phyloP scores from a whole-genome alignment of 2,888 invertebrate species.

The Amblyjoppa fuscipennis region DNA sequence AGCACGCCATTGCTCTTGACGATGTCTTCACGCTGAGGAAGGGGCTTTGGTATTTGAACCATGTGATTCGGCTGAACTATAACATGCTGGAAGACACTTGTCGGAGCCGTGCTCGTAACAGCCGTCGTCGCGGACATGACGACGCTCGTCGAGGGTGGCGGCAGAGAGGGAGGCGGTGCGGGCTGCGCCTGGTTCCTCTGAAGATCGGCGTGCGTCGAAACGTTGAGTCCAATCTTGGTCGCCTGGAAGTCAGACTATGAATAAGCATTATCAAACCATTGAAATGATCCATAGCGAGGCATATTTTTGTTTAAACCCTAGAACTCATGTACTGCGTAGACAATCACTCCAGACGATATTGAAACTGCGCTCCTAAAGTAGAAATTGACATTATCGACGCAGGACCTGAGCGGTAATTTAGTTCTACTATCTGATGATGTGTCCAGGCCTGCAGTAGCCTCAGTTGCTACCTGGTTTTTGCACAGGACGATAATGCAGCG shows the following conservation, averaged over 20 bases:
- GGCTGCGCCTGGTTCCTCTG: conserved; percentile 79
- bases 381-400: too few species aligned
- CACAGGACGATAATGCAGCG: too few species aligned
- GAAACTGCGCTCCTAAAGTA: too few species aligned
- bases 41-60: conserved; percentile 87
- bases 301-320: not conserved
- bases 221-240: conserved; percentile 79
- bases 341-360: too few species aligned
- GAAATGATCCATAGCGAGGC: not conserved
- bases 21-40: conserved; percentile 79
- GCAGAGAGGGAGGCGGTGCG: conserved; percentile 72
- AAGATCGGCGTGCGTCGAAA: conserved; percentile 78
- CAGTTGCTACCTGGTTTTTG: too few species aligned
- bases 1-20: conserved; percentile 82
- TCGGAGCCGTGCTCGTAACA: conserved; percentile 79
- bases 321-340: too few species aligned
- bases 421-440: too few species aligned
- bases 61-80: conserved; percentile 94
- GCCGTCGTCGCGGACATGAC: conserved; percentile 81
- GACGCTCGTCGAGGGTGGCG: conserved; percentile 77
- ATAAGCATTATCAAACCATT: not conserved
- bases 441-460: too few species aligned
- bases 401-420: too few species aligned
- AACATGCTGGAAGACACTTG: conserved; percentile 88
- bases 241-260: conserved; percentile 71